These are phyloP conservation scores for Acleris emargana DNA, from an alignment of 2,888 invertebrate species.

Conservation along the genomic window DNA sequence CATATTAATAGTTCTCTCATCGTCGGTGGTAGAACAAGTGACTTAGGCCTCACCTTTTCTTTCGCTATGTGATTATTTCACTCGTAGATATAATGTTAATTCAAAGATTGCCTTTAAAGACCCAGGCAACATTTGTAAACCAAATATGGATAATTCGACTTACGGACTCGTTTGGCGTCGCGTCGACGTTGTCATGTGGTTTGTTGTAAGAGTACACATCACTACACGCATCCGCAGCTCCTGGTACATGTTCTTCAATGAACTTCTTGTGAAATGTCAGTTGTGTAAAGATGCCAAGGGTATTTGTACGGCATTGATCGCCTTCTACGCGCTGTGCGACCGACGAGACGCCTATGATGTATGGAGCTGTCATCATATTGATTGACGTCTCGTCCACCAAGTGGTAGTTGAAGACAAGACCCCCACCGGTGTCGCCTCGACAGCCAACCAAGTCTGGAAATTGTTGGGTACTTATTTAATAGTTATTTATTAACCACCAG, in stretches of 20 bases:
- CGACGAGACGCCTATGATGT: background rate
- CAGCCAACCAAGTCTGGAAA: background rate
- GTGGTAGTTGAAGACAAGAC: background rate
- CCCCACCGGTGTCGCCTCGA: background rate
- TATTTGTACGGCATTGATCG: background rate
- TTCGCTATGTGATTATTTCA: too few relatives aligned
- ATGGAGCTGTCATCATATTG: background rate
- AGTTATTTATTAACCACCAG: too few relatives aligned
- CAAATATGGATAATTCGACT: too few relatives aligned
- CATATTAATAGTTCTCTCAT: too few relatives aligned
- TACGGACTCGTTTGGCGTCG: too few relatives aligned
- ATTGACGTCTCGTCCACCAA: fast-evolving
- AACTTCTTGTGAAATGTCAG: background rate
- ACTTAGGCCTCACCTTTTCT: too few relatives aligned
- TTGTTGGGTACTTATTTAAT: too few relatives aligned
- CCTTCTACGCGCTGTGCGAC: background rate
- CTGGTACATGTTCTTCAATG: background rate
- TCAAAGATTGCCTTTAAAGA: too few relatives aligned
- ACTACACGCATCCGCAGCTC: background rate
- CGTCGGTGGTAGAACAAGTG: too few relatives aligned
- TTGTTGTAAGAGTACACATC: background rate
- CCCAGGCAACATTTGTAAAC: too few relatives aligned
- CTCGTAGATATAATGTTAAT: too few relatives aligned
- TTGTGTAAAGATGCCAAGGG: background rate
- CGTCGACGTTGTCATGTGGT: too few relatives aligned